Percentiles rank a stretch among this genome's conserved stretches.
These are phyloP conservation scores for Patella depressa DNA, from an alignment of 2,888 invertebrate genomes.

Conservation along the genomic window DNA sequence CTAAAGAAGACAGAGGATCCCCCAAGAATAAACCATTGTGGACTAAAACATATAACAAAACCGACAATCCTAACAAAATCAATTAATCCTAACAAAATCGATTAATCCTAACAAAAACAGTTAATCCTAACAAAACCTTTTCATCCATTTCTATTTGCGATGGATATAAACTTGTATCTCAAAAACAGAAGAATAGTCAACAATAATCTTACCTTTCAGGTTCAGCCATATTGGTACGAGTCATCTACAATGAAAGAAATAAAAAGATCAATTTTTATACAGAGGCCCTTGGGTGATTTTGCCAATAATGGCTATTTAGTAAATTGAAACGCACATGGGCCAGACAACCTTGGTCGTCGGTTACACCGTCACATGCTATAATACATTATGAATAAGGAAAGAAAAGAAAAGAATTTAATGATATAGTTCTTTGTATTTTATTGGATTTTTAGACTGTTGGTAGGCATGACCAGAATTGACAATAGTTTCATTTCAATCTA, in stretches of 20 bases:
- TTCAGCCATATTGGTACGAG: conserved; percentile 39
- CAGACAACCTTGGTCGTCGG: not conserved
- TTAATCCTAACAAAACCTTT: too few species aligned
- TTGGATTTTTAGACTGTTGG: too few species aligned
- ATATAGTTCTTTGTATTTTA: too few species aligned
- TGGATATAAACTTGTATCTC: too few species aligned
- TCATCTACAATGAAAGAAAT: conserved; percentile 12
- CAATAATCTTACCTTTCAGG: conserved; percentile 37
- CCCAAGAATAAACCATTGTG: not conserved
- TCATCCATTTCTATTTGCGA: too few species aligned
- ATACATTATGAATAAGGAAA: not conserved
- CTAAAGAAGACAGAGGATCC: not conserved
- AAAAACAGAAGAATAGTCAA: too few species aligned
- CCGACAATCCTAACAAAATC: too few species aligned
- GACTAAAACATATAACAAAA: not conserved
- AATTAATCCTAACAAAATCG: too few species aligned
- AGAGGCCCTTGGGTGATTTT: conserved; percentile 1
- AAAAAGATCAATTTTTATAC: not conserved
- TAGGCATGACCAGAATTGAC: too few species aligned
- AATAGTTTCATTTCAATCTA: too few species aligned
- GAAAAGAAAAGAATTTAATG: too few species aligned
- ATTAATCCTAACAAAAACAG: not conserved
- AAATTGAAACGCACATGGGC: conserved; percentile 20
- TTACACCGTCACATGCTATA: not conserved
- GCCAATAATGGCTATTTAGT: conserved; percentile 13